Base-by-base conservation (phyloP, 2,888 invertebrate species). In the Acleris cristana region DNA sequence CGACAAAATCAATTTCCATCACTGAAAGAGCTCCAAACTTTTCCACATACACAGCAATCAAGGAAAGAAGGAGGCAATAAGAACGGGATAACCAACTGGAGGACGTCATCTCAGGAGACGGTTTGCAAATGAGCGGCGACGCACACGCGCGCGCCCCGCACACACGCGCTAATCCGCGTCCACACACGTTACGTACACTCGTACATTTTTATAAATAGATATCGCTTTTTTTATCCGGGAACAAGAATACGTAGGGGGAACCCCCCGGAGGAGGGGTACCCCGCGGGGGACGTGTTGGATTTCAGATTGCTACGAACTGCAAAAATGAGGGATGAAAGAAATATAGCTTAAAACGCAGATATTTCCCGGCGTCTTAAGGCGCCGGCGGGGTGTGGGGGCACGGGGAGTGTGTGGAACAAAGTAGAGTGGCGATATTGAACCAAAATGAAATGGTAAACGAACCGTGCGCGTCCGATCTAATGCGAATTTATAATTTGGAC, bases 291-390 rank as follows among this genome's bases (percentile, higher is more conserved):
- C 92, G 93, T 92, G 91, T 91, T 91, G 92, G 93, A 90, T 92
- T 92, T 91, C 92, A 93, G 93, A 93, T 93, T 93, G 93, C 93
- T 93, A 92, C 93, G 92, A 92, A 93, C 93, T 93, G 93, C 93
- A 93, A 93, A 93, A 93, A 93, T 93, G 93, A 93, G 93, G 93
- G 93, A 93, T 93, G 93, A 93, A 93, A 93, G 93, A 93, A 93
- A 93, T 93, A 93, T 93, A 93, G 93, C 93, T 93, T 93, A 93
- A 93, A 93, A 93, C 93, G 93, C 92, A 93, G 93, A 93, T 93
- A 92, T 92, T 92, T 92, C 90, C 90, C 90, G 92, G 89, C 92
- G 90, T 92, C 92, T 92, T 92, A 89, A 92, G 91, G 88, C 86
- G 85, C 82, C 80, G 84, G 82, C 71, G 81, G 80, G 78, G 76